phyloP scores from a whole-genome alignment of 2,888 invertebrate species.

The Xanthostigma xanthostigma region DNA sequence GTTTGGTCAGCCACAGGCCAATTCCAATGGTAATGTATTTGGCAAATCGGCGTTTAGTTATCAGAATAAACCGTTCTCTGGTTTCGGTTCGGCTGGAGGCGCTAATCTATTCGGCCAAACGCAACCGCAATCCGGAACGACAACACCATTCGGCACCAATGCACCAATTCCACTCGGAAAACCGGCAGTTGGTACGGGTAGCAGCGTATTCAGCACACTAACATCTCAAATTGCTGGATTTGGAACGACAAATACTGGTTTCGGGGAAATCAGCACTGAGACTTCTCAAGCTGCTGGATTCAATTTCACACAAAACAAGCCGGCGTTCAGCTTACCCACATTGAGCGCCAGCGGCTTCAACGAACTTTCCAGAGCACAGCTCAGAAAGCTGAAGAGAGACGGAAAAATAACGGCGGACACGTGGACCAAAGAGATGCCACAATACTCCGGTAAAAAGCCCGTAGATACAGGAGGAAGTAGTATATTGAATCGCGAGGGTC shows the following conservation, averaged over 20 bases:
- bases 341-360: constrained; percentile 18
- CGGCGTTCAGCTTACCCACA: constrained; percentile 23
- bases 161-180: constrained; percentile 37
- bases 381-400: too few relatives aligned
- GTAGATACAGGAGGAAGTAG: too few relatives aligned
- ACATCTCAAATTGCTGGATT: neutral
- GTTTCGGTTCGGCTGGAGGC: constrained; percentile 30
- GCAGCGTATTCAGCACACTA: constrained; percentile 1
- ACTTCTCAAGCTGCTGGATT: constrained; percentile 29
- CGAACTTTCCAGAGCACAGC: too few relatives aligned
- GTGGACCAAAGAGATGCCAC: too few relatives aligned
- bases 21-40: constrained; percentile 42
- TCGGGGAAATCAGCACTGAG: constrained; percentile 29
- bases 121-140: constrained; percentile 23
- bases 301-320: constrained; percentile 29
- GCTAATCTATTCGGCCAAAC: constrained; percentile 35
- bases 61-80: constrained; percentile 37
- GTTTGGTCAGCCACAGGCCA: constrained; percentile 37
- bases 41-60: constrained; percentile 41
- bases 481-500: too few relatives aligned
- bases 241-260: constrained; percentile 20
- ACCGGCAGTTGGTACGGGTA: constrained; percentile 17
- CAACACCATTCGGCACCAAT: constrained; percentile 27
- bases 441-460: too few relatives aligned
- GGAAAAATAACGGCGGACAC: too few relatives aligned